These are phyloP conservation scores for Triplophysa yarkandensis DNA, from an alignment of 2,797 vertebrate genomes.

Conservation along the genomic window DNA sequence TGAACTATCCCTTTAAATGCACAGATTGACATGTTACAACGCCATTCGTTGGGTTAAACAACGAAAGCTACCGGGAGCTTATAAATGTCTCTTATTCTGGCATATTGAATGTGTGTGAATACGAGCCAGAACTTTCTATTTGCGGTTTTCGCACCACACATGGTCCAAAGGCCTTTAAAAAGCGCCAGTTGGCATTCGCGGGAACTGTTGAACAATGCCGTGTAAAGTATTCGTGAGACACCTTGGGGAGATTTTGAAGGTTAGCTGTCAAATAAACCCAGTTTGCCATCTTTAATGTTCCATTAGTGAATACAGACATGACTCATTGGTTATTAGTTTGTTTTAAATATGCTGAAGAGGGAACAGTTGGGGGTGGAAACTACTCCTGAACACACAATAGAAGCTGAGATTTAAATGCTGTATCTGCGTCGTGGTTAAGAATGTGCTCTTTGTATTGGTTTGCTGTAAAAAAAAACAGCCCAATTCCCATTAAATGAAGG, in stretches of 20 bases:
- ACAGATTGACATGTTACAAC: constrained; percentile 4
- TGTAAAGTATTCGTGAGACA: constrained; percentile 27
- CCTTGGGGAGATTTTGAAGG: constrained; percentile 34
- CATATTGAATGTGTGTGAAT: constrained; percentile 40
- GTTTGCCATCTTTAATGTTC: constrained; percentile 31
- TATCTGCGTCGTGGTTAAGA: neutral
- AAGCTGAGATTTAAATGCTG: constrained; percentile 10
- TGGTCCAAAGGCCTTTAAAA: constrained; percentile 16
- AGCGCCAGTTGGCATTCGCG: constrained; percentile 25
- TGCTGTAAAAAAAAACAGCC: neutral
- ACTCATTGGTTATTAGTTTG: constrained; percentile 1
- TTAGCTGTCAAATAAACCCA: constrained; percentile 41
- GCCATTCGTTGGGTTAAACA: constrained; percentile 11
- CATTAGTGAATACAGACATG: constrained; percentile 19
- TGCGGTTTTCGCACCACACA: constrained; percentile 40
- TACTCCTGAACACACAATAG: neutral
- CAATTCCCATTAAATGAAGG: constrained; percentile 7
- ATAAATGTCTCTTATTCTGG: constrained; percentile 27
- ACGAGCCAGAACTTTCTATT: constrained; percentile 32
- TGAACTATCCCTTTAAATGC: too few relatives aligned
- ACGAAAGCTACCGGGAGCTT: constrained; percentile 20
- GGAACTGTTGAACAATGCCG: constrained; percentile 10
- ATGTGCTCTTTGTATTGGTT: neutral
- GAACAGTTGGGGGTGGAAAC: neutral
- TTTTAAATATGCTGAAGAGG: neutral